Conservation (phyloP, 2,113 vertebrate genomes). For the Chaetura pelagica region DNA sequence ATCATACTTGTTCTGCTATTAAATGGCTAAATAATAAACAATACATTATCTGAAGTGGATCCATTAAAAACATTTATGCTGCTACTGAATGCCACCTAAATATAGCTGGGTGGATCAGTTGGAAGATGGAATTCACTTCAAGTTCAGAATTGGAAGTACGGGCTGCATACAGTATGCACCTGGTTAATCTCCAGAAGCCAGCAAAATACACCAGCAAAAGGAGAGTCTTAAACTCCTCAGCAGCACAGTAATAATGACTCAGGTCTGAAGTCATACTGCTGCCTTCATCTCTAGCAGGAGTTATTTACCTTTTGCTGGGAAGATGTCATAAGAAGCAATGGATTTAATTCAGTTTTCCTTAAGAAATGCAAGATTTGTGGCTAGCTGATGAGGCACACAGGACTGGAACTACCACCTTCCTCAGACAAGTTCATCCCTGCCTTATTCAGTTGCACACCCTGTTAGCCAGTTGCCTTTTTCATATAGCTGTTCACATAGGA, state of each 20-base stretch:
- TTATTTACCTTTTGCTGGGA: not conserved
- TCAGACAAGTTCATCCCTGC: rapidly evolving
- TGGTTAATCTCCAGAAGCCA: not conserved
- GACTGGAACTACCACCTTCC: not conserved
- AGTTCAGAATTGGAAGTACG: not conserved
- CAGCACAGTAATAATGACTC: not conserved
- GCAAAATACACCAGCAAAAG: not conserved
- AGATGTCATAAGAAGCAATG: not conserved
- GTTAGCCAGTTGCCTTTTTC: not conserved
- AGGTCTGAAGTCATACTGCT: not conserved
- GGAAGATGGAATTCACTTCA: not conserved
- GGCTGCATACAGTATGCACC: not conserved
- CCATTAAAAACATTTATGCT: not conserved
- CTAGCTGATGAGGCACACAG: not conserved
- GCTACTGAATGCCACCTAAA: not conserved
- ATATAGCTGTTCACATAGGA: not conserved
- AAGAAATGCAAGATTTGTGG: not conserved
- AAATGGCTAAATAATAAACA: not conserved
- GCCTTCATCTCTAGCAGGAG: not conserved
- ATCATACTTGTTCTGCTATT: not conserved
- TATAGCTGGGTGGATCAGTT: not conserved
- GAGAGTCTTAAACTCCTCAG: not conserved
- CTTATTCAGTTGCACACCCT: rapidly evolving
- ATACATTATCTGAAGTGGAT: not conserved
- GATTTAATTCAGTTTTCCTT: not conserved